phyloP scores from a whole-genome alignment of 2,113 vertebrate species.

The Rattus rattus region DNA sequence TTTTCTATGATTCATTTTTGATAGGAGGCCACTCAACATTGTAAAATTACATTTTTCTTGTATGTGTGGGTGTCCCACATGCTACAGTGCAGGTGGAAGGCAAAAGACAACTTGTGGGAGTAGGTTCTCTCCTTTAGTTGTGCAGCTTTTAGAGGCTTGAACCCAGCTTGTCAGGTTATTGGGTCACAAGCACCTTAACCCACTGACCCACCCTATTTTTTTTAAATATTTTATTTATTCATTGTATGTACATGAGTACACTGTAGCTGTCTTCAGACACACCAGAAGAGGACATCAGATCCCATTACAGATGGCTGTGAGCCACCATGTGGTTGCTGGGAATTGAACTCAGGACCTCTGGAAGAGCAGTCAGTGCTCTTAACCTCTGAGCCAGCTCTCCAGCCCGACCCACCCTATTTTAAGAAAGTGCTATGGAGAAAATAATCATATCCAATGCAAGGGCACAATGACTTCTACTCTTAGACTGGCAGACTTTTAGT shows the following conservation, averaged over 20 bases:
- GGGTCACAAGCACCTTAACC: not conserved
- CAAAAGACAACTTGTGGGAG: too few species aligned
- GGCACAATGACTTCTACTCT: not conserved
- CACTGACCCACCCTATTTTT: not conserved
- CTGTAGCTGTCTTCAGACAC: too few species aligned
- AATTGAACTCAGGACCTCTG: too few species aligned
- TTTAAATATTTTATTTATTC: too few species aligned
- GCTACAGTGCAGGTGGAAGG: not conserved
- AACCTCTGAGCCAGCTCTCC: too few species aligned
- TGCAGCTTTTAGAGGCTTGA: not conserved
- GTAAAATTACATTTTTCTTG: too few species aligned
- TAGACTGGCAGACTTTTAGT: not conserved
- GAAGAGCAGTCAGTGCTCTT: too few species aligned
- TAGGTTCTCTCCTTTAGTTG: not conserved
- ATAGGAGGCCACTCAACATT: too few species aligned
- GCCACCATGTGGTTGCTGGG: too few species aligned
- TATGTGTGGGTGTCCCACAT: not conserved
- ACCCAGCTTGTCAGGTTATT: not conserved
- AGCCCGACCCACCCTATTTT: not conserved
- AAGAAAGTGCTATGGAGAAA: not conserved
- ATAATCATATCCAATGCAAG: not conserved
- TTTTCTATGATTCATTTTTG: not conserved
- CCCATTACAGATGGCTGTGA: too few species aligned
- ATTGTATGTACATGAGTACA: too few species aligned
- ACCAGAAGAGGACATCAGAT: too few species aligned